phyloP scores from a whole-genome alignment of 2,113 vertebrate genomes.

The Sinocyclocheilus rhinocerous region DNA sequence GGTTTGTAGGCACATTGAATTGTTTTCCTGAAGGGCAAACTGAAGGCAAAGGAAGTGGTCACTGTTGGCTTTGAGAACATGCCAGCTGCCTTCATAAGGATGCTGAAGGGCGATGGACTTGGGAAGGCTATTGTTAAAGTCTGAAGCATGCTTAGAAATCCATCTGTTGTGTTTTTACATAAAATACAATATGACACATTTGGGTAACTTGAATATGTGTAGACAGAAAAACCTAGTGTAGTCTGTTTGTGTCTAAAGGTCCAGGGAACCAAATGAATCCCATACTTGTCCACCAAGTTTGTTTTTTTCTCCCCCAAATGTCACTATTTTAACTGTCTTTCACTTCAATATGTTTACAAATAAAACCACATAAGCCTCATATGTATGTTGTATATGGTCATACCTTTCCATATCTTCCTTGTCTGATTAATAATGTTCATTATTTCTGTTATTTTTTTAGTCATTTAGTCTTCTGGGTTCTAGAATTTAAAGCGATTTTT shows the following conservation, averaged over 20 bases:
- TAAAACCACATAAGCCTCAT: neutral
- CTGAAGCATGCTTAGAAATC: conserved; percentile 54
- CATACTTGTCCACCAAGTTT: neutral
- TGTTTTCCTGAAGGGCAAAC: conserved; percentile 77
- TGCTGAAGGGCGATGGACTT: conserved; percentile 84
- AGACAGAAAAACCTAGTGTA: neutral
- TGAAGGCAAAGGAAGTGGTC: conserved; percentile 78
- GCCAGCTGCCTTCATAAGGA: conserved; percentile 85
- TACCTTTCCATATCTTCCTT: neutral
- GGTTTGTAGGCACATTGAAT: neutral
- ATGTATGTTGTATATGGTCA: neutral
- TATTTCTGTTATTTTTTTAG: neutral
- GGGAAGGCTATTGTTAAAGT: conserved; percentile 84
- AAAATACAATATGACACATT: neutral
- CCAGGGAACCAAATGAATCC: neutral
- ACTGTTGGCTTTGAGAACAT: conserved; percentile 88
- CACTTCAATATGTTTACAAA: neutral
- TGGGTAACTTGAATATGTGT: neutral
- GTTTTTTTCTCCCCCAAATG: neutral
- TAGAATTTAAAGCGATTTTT: too few species aligned
- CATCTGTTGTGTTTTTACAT: neutral
- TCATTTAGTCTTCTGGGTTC: too few species aligned
- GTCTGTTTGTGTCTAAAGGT: neutral
- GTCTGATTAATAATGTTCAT: neutral
- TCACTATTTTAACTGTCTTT: neutral